Evolutionary conservation across 2,888 invertebrate species (phyloP).

Genomic region (Ephialtes manifestator): DNA sequence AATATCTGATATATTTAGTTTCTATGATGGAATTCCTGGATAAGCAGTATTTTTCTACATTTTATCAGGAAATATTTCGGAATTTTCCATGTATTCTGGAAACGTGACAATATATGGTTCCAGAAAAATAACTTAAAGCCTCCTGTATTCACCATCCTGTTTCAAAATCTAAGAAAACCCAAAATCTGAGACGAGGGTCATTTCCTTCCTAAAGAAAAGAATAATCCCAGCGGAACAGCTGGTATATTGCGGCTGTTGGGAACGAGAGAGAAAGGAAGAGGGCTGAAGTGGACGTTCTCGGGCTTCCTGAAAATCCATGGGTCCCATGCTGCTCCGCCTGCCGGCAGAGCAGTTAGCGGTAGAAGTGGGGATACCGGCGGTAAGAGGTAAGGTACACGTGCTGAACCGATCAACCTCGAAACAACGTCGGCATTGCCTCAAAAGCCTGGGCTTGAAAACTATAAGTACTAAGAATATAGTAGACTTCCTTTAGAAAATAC

Average conservation of each 20-base stretch:
- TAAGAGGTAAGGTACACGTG: slow-evolving; percentile 44
- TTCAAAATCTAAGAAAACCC: slow-evolving; percentile 19
- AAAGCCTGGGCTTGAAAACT: not conserved
- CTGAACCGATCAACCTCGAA: slow-evolving; percentile 45
- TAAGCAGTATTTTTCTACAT: not conserved
- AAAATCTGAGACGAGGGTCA: slow-evolving; percentile 11
- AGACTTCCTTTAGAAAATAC: not conserved
- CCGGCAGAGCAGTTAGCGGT: slow-evolving; percentile 10
- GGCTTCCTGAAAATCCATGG: slow-evolving; percentile 65
- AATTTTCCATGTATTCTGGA: not conserved
- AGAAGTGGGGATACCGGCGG: not conserved
- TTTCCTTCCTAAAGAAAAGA: slow-evolving; percentile 29
- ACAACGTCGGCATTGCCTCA: not conserved
- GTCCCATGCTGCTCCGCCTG: slow-evolving; percentile 40
- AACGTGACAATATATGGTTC: not conserved
- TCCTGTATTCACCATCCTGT: not conserved
- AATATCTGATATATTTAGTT: no score
- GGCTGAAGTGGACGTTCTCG: slow-evolving; percentile 51
- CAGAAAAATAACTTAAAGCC: not conserved
- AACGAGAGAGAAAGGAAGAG: slow-evolving; percentile 57
- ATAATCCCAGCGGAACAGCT: slow-evolving; percentile 61
- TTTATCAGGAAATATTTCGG: not conserved
- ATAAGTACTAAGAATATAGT: not conserved
- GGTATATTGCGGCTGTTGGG: slow-evolving; percentile 44
- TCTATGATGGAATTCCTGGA: not conserved